Evolutionary conservation across 2,797 vertebrate genomes (phyloP).

Genomic region (Microctenopoma steveboyesi): DNA sequence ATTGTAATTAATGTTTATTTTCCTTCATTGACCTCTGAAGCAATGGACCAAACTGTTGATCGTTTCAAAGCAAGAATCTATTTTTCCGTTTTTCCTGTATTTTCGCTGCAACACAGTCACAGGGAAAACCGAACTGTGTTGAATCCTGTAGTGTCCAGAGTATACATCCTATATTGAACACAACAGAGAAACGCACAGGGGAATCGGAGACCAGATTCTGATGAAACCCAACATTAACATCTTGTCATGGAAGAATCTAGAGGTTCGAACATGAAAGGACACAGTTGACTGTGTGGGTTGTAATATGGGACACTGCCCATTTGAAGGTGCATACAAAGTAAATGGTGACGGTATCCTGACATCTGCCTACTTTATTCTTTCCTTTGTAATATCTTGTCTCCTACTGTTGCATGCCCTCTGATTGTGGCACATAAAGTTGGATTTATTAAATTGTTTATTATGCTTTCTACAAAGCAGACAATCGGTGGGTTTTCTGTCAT

Average conservation of each 20-base stretch:
- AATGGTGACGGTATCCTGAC: conserved; percentile 5
- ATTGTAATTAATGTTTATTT: conserved; percentile 40
- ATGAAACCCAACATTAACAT: conserved; percentile 59
- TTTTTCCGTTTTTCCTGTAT: too few relatives aligned
- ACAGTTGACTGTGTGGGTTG: conserved; percentile 46
- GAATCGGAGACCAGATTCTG: conserved; percentile 28
- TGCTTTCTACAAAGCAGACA: not conserved
- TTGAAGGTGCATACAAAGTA: conserved; percentile 37
- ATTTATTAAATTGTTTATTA: not conserved
- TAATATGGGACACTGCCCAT: conserved; percentile 42
- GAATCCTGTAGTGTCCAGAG: conserved; percentile 33
- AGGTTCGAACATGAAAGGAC: conserved; percentile 55
- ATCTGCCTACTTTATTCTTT: conserved; percentile 14
- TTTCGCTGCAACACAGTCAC: conserved; percentile 41
- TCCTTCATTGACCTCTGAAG: conserved; percentile 15
- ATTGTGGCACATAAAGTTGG: not conserved
- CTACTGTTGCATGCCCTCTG: conserved; percentile 10
- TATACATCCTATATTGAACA: conserved; percentile 29
- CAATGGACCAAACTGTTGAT: conserved; percentile 3
- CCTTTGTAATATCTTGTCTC: conserved; percentile 2
- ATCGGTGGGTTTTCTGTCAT: not conserved
- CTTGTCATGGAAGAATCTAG: conserved; percentile 44
- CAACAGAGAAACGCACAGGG: conserved; percentile 34
- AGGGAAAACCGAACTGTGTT: conserved; percentile 44
- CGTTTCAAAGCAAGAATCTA: not conserved